Conservation (phyloP, 1,140 invertebrate genomes). For the Trachymyrmex cornetzi region DNA sequence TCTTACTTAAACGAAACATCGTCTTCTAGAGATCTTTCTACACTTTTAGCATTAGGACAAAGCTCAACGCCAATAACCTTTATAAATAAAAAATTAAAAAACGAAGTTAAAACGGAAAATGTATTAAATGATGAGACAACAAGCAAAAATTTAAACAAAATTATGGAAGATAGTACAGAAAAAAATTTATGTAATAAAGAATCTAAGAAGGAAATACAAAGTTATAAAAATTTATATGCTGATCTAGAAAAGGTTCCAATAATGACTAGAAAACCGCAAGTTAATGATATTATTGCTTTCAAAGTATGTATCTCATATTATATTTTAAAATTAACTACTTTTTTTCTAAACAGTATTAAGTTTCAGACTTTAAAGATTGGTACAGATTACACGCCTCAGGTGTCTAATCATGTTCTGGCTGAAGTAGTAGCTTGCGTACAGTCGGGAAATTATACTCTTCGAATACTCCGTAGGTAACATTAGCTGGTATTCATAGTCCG, state of each 20-base stretch:
- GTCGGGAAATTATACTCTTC: conserved; percentile 7
- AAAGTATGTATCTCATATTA: conserved; percentile 71
- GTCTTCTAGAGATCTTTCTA: conserved; percentile 54
- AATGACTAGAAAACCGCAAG: conserved; percentile 48
- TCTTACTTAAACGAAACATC: not conserved
- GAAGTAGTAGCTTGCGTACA: not conserved
- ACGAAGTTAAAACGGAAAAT: not conserved
- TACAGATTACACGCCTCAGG: conserved; percentile 17
- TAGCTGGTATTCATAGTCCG: too few relatives aligned
- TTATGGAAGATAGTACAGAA: not conserved
- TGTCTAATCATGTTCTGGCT: conserved; percentile 18
- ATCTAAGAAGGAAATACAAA: conserved; percentile 1
- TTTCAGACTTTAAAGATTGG: conserved; percentile 37
- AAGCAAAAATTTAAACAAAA: not conserved
- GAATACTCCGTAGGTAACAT: conserved; percentile 19
- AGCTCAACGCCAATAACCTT: conserved; percentile 77
- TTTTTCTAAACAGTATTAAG: conserved; percentile 38
- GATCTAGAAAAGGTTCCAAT: conserved; percentile 58
- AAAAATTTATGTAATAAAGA: not conserved
- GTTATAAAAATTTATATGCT: conserved; percentile 19
- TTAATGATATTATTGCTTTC: conserved; percentile 76
- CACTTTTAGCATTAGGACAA: conserved; percentile 75
- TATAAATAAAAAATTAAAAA: conserved; percentile 60
- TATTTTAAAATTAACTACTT: not conserved
- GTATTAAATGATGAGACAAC: not conserved